Conservation (phyloP, 2,113 vertebrate species). For the Trinectes maculatus region DNA sequence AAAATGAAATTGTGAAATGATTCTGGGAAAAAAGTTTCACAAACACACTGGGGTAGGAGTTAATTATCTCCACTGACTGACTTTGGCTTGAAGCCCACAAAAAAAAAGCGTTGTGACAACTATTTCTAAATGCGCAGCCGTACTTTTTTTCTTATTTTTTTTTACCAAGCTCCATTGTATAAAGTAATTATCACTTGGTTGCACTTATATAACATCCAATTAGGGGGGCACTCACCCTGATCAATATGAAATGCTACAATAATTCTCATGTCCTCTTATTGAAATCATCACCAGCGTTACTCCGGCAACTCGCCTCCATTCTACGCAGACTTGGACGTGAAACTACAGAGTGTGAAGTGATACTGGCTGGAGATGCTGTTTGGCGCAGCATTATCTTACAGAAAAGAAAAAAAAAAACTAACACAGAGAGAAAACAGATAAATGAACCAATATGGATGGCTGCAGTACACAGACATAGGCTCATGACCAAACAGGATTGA, state of each 20-base stretch:
- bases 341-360: slow-evolving; percentile 3
- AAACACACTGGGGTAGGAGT: slow-evolving; percentile 17
- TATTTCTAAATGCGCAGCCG: background rate
- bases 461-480: slow-evolving; percentile 5
- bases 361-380: background rate
- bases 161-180: slow-evolving; percentile 11
- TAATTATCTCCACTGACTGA: slow-evolving; percentile 54
- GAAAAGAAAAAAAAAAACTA: slow-evolving; percentile 1
- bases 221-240: slow-evolving; percentile 45
- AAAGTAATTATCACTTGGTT: slow-evolving; percentile 37
- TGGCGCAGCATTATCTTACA: background rate
- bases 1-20: slow-evolving; percentile 25
- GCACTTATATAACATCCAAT: slow-evolving; percentile 51
- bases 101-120: background rate
- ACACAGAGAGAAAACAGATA: background rate
- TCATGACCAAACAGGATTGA: slow-evolving; percentile 6
- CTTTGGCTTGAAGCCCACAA: slow-evolving; percentile 29
- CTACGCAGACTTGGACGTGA: background rate
- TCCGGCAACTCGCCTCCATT: background rate
- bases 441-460: slow-evolving; percentile 2
- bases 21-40: background rate
- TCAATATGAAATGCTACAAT: slow-evolving; percentile 55
- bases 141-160: slow-evolving; percentile 4
- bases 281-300: slow-evolving; percentile 41
- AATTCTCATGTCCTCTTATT: slow-evolving; percentile 53